Evolutionary conservation across 2,113 vertebrate genomes (phyloP).

Genomic region (Meles meles): DNA sequence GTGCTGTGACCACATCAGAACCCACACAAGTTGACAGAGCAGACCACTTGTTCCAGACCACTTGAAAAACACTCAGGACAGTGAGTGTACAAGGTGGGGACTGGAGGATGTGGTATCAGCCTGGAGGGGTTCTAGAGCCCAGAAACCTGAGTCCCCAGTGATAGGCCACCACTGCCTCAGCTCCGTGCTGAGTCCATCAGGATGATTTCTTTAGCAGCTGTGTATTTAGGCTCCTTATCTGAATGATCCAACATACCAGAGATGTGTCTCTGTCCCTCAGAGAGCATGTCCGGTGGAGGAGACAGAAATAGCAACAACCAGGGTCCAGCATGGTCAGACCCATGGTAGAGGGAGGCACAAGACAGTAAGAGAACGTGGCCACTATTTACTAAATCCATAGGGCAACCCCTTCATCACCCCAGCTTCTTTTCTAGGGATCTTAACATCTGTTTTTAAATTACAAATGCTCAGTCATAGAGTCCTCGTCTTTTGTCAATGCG

Average conservation of each 20-base stretch:
- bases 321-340: neutral
- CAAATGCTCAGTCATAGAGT: neutral
- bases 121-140: neutral
- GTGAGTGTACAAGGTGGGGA: neutral
- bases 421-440: neutral
- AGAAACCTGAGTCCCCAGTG: neutral
- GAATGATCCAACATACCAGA: neutral
- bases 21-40: constrained; percentile 24
- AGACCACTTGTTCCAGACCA: neutral
- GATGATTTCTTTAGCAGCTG: neutral
- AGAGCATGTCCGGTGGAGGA: neutral
- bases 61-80: too few relatives aligned
- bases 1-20: neutral
- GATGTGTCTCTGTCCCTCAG: neutral
- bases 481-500: neutral
- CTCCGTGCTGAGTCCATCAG: neutral
- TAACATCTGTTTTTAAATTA: neutral
- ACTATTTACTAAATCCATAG: neutral
- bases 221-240: neutral
- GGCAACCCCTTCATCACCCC: too few relatives aligned
- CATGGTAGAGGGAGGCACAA: neutral
- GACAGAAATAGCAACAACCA: neutral
- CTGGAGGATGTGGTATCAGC: neutral
- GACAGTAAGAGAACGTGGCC: neutral
- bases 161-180: neutral